Percentiles rank a stretch among this genome's conserved stretches.
phyloP scores from a whole-genome alignment of 2,113 vertebrate genomes.

The Acrocephalus arundinaceus region DNA sequence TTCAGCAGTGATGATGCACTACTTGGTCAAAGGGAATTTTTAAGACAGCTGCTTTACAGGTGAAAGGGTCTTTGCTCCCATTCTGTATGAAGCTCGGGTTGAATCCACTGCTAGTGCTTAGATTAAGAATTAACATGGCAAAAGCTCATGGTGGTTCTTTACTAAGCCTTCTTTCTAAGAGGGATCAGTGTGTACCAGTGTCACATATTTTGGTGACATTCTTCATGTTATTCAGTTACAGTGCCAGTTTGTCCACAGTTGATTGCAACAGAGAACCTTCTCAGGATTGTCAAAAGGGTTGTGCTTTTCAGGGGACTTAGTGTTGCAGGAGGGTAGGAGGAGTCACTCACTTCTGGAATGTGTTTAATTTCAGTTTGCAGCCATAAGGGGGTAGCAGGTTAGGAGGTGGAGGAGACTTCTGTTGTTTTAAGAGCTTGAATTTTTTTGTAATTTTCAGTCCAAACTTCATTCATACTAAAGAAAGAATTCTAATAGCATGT shows the following conservation, averaged over 20 bases:
- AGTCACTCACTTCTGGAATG: neutral
- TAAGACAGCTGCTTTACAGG: neutral
- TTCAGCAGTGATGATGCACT: neutral
- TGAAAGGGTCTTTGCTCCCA: neutral
- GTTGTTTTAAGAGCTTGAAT: neutral
- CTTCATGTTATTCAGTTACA: neutral
- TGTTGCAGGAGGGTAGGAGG: neutral
- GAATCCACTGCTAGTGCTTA: neutral
- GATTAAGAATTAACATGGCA: neutral
- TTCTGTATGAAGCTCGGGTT: neutral
- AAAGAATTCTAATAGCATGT: slow-evolving; percentile 29
- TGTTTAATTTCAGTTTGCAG: neutral
- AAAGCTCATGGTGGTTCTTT: neutral
- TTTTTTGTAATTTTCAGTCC: neutral
- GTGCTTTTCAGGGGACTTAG: neutral
- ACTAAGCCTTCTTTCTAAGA: neutral
- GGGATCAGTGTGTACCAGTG: neutral
- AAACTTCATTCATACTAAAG: neutral
- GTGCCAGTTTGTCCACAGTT: accelerated
- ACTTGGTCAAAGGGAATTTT: neutral
- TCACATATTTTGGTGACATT: neutral
- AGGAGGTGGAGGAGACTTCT: neutral
- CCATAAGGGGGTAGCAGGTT: neutral
- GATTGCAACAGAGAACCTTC: neutral
- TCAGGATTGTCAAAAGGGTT: neutral